These are phyloP conservation scores for Hypercompe scribonia DNA, from an alignment of 2,888 invertebrate species.

Conservation along the genomic window DNA sequence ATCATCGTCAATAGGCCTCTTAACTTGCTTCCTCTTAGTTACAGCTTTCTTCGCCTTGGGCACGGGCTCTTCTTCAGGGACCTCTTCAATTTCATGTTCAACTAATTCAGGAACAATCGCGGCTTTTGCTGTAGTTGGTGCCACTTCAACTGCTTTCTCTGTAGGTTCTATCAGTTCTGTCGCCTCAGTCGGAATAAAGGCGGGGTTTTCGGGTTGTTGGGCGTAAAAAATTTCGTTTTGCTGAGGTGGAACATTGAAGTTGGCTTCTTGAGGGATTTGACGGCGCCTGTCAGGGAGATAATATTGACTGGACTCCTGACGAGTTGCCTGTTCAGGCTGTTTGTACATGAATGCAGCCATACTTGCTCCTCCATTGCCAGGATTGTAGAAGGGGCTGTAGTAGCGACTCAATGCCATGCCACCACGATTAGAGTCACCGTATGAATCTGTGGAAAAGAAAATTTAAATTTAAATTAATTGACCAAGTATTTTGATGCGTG, in stretches of 20 bases:
- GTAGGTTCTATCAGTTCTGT: conserved; percentile 72
- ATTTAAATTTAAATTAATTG: neutral
- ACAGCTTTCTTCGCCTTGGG: conserved; percentile 71
- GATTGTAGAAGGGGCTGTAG: conserved; percentile 79
- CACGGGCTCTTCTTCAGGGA: conserved; percentile 70
- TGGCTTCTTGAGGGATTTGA: conserved; percentile 70
- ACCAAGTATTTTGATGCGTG: too few species aligned
- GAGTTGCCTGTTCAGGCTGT: conserved; percentile 62
- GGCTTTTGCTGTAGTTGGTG: conserved; percentile 68
- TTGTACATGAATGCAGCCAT: conserved; percentile 80
- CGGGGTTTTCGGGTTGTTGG: conserved; percentile 64
- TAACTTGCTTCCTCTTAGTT: conserved; percentile 75
- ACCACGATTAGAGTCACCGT: conserved; percentile 76
- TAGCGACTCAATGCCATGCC: conserved; percentile 80
- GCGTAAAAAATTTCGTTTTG: conserved; percentile 79
- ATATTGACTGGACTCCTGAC: conserved; percentile 72
- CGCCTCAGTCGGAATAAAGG: conserved; percentile 62
- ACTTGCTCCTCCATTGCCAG: conserved; percentile 66
- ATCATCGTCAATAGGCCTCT: conserved; percentile 73
- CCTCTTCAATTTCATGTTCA: conserved; percentile 75
- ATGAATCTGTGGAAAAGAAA: conserved; percentile 68
- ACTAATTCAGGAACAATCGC: conserved; percentile 66
- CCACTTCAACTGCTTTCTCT: conserved; percentile 64
- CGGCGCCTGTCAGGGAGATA: conserved; percentile 77
- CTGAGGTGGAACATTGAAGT: conserved; percentile 67